Conservation (phyloP, 2,797 vertebrate species). For the Hyperoplus immaculatus region DNA sequence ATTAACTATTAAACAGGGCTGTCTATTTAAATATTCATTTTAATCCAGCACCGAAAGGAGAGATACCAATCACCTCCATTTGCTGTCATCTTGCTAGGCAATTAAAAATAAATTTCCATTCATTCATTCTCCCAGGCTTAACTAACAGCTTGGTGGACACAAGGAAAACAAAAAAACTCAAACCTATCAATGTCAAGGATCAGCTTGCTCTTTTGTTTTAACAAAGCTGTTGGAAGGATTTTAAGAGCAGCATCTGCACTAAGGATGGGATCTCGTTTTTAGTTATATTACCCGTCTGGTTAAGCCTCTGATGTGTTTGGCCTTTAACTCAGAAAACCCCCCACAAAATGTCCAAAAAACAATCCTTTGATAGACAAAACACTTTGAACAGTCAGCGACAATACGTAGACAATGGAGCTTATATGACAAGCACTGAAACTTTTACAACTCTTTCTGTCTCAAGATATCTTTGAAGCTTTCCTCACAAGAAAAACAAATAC, state of each 20-base stretch:
- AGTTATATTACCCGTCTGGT: constrained; percentile 56
- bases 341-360: constrained; percentile 22
- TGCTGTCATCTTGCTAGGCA: constrained; percentile 56
- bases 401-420: constrained; percentile 42
- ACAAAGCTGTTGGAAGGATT: constrained; percentile 67
- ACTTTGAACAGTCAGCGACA: constrained; percentile 50
- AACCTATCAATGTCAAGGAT: constrained; percentile 69
- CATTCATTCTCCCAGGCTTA: constrained; percentile 42
- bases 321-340: constrained; percentile 43
- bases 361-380: constrained; percentile 15
- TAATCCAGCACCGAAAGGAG: constrained; percentile 69
- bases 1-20: constrained; percentile 85
- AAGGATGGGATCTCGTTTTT: constrained; percentile 41
- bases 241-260: constrained; percentile 49
- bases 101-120: constrained; percentile 75
- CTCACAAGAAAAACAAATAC: constrained; percentile 32
- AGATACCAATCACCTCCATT: constrained; percentile 63
- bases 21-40: constrained; percentile 87
- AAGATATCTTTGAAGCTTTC: constrained; percentile 22
- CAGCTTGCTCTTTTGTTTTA: constrained; percentile 73
- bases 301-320: constrained; percentile 57
- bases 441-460: constrained; percentile 10
- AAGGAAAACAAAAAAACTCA: constrained; percentile 55
- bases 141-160: constrained; percentile 65
- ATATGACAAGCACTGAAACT: constrained; percentile 40